Base-by-base conservation (phyloP, 2,888 invertebrate genomes). In the Cryptosula pallasiana region DNA sequence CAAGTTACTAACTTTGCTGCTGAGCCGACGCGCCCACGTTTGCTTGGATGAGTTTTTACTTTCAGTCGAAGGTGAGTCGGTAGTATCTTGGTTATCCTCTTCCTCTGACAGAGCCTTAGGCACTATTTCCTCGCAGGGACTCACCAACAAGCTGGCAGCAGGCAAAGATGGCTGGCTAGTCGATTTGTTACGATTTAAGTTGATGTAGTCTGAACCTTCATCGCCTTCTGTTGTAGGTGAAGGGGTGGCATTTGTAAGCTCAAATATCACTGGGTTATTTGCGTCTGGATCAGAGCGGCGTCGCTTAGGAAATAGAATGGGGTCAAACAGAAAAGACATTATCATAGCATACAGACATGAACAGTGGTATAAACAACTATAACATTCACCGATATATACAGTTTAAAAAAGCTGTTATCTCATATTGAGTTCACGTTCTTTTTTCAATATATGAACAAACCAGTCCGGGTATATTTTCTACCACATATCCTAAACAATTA, bases 1-100 rank as follows among this genome's bases (percentile, higher is more conserved):
- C 2, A 71, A 57, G 71, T 35, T 71, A 27, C 71, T 55, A 34
- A 73, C 36, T 71, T 73, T 73, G 35, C 35, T 32, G 57, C 71
- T 73, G 1, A 73, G 36, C n/a, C 69, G 36, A 5, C 74, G 27
- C 32, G 70, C 63, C 69, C 72, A 72, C 29, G 69, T 72, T 1
- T 9, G 27, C 23, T 35, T 72, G 23, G 34, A 27, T 1, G 58
- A n/a, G 3, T 54, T 3, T 20, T 20, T 45, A 13, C 36, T 20
- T 0, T 3, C 9, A 0, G 71, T 20, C 0, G 20, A 35, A 2
- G 71, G 23, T 9, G 29, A 20, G 2, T 63, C 69, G 5, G 69
- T 36, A 32, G 34, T 36, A 23, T 69, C 72, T 20, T 36, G 69
- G 0, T 69, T 70, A 1, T 45, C 72, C 0, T 35, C 72, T 20